Conservation (phyloP, 2,113 vertebrate species). For the Bos javanicus region DNA sequence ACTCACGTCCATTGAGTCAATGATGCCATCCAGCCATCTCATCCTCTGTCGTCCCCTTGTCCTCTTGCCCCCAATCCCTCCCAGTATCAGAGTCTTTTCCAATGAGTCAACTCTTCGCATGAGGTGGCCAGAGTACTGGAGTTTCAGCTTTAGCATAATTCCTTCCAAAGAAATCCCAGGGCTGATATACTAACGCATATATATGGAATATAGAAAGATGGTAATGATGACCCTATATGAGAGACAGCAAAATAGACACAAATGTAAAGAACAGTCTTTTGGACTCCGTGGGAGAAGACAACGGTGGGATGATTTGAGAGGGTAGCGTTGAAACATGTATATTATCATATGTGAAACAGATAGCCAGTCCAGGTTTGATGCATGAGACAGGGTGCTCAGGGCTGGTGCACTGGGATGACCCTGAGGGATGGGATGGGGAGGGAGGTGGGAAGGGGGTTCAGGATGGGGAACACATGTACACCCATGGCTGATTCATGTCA, state of each 20-base stretch:
- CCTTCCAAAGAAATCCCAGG: no score
- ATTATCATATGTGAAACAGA: accelerated
- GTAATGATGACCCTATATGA: neutral
- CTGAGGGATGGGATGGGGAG: neutral
- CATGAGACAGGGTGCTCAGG: neutral
- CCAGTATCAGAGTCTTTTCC: no score
- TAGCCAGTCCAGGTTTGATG: neutral
- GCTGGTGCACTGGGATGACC: neutral
- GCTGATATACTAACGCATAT: neutral
- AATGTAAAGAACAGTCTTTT: neutral
- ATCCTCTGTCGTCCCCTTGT: no score
- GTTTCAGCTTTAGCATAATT: no score
- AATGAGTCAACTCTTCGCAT: no score
- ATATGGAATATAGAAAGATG: neutral
- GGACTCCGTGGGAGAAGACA: neutral
- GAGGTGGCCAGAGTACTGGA: no score
- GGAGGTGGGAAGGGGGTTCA: neutral
- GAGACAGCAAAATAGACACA: neutral
- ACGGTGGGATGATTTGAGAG: neutral
- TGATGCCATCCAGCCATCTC: no score
- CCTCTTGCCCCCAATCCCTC: no score
- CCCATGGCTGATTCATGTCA: no score
- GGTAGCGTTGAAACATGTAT: neutral
- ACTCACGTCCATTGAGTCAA: no score
- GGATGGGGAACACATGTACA: neutral